phyloP scores from a whole-genome alignment of 2,888 invertebrate genomes.

The Papilio protenor region DNA sequence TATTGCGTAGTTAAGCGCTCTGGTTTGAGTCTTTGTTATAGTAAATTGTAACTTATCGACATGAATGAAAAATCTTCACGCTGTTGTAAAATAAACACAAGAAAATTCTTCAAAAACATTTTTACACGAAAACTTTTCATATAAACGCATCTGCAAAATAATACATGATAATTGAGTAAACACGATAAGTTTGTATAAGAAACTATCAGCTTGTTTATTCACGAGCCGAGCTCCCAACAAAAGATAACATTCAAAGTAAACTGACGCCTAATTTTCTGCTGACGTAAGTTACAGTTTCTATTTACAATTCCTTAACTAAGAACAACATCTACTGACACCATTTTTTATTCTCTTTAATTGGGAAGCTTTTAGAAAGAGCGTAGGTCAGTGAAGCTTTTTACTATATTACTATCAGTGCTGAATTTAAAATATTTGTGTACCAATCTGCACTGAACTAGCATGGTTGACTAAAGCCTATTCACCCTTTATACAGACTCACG shows the following conservation, averaged over 20 bases:
- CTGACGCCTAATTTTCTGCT: constrained; percentile 17
- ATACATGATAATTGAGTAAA: neutral
- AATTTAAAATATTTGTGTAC: too few relatives aligned
- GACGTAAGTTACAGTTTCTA: constrained; percentile 1
- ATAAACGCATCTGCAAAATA: neutral
- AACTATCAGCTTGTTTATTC: constrained; percentile 27
- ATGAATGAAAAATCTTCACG: too few relatives aligned
- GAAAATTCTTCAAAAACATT: too few relatives aligned
- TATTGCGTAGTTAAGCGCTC: too few relatives aligned
- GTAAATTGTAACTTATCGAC: too few relatives aligned
- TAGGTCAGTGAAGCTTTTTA: too few relatives aligned
- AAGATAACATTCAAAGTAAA: constrained; percentile 26
- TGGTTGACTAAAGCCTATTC: too few relatives aligned
- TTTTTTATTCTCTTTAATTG: neutral
- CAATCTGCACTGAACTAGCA: too few relatives aligned
- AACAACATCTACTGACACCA: neutral
- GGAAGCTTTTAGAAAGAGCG: neutral
- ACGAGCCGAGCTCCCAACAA: constrained; percentile 19
- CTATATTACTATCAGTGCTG: too few relatives aligned
- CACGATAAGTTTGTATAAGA: constrained; percentile 7
- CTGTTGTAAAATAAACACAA: too few relatives aligned
- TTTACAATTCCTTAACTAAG: constrained; percentile 1
- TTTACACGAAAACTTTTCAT: neutral
- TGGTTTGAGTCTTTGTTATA: too few relatives aligned
- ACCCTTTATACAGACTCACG: too few relatives aligned